Percentiles rank a stretch among this genome's conserved stretches.
Conservation (phyloP, 2,888 invertebrate genomes). For the Abscondita cerata region DNA sequence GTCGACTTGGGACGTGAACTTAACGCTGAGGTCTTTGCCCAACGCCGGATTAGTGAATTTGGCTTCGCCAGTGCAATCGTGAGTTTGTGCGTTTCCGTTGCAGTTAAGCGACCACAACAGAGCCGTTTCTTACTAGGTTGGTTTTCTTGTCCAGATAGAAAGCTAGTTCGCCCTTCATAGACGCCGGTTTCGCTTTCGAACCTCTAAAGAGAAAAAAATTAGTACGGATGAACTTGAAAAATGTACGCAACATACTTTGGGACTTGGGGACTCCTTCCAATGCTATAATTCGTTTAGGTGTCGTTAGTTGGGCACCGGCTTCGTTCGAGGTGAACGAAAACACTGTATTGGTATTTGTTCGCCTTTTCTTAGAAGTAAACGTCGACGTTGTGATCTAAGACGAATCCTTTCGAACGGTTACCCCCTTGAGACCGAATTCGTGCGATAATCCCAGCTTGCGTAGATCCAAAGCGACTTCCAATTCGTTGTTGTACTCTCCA, state of each 20-base stretch:
- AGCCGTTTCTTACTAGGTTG: constrained; percentile 72
- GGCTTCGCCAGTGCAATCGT: constrained; percentile 63
- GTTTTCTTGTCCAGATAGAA: constrained; percentile 75
- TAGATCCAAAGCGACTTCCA: constrained; percentile 72
- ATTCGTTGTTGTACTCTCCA: constrained; percentile 65
- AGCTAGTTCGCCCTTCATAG: constrained; percentile 61
- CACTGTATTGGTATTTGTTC: constrained; percentile 75
- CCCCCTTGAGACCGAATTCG: constrained; percentile 75
- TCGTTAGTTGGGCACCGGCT: constrained; percentile 69
- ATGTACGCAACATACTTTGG: constrained; percentile 37
- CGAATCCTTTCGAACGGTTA: constrained; percentile 66
- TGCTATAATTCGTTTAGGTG: constrained; percentile 73
- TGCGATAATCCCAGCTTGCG: constrained; percentile 77
- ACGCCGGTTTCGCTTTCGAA: neutral
- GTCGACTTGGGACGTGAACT: constrained; percentile 58
- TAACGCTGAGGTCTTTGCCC: constrained; percentile 56
- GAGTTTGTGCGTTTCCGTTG: constrained; percentile 59
- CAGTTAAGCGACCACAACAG: constrained; percentile 64
- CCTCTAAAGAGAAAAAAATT: neutral
- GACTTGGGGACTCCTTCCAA: constrained; percentile 61
- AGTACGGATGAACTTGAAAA: too few species aligned
- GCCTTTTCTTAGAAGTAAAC: constrained; percentile 74
- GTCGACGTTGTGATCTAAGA: constrained; percentile 72
- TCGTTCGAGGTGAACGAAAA: constrained; percentile 69
- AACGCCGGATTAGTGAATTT: constrained; percentile 74